A percentile compares a stretch with the other conserved stretches of the same genome.
Conservation (phyloP, 2,113 vertebrate genomes). For the Bettongia penicillata region DNA sequence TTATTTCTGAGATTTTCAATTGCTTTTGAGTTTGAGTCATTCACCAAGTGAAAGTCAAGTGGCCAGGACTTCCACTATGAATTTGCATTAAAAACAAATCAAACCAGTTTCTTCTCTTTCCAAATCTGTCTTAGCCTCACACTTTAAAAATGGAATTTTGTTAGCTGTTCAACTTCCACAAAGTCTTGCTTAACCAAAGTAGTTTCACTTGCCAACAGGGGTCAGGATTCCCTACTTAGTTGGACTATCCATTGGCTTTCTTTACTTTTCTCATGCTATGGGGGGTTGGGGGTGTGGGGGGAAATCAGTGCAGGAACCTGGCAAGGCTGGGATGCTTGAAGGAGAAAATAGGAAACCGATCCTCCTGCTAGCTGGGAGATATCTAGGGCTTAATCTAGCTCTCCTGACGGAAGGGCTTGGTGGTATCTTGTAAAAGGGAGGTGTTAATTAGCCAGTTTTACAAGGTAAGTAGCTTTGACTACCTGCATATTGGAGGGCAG, state of each 20-base stretch:
- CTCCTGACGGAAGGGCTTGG: constrained; percentile 40
- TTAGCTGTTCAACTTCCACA: constrained; percentile 34
- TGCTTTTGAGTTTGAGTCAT: constrained; percentile 43
- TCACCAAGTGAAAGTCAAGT: constrained; percentile 35
- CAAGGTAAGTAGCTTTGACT: constrained; percentile 5
- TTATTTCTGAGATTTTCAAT: constrained; percentile 12
- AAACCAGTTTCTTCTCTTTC: constrained; percentile 58
- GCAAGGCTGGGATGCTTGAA: constrained; percentile 37
- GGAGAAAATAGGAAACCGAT: background rate
- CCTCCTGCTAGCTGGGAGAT: constrained; percentile 38
- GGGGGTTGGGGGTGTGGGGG: constrained; percentile 1
- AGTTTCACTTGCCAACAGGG: background rate
- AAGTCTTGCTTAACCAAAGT: background rate
- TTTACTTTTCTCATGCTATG: background rate
- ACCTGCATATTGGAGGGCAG: constrained; percentile 33
- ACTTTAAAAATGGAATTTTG: constrained; percentile 15
- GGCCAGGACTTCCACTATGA: constrained; percentile 40
- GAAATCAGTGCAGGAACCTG: constrained; percentile 19
- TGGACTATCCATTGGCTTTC: constrained; percentile 11
- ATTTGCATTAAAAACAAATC: constrained; percentile 46
- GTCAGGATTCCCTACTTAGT: constrained; percentile 12
- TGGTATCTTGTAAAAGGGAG: constrained; percentile 54
- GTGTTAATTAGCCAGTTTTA: constrained; percentile 18
- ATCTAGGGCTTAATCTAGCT: constrained; percentile 49
- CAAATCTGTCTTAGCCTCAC: background rate